Evolutionary conservation across 2,888 invertebrate species (phyloP), one percentile per base, ranked within the genome.

Genomic region (Dyspetes luteomarginatus): DNA sequence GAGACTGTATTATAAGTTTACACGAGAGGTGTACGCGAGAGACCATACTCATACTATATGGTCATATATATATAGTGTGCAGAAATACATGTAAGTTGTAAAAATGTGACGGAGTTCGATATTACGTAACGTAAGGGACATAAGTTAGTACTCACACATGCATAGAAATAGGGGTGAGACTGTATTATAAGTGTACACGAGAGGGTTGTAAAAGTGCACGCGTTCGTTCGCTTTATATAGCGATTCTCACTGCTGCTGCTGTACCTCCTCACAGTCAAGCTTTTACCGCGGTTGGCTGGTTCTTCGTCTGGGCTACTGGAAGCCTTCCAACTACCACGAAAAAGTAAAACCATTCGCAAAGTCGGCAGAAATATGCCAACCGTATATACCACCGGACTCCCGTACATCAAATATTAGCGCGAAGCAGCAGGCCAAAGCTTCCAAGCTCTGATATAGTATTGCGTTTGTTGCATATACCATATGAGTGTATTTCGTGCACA

Each of bases 291-390:
- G 67, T 58, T 60, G 60, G 64, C 62, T 36, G 24, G 72, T 24
- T 41, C 26, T 50, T 48, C 56, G 62, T 68, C 71, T 55, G 69
- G 71, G 68, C 65, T 77, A 85, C 87, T 89, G 90, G 90, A 89
- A 89, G 84, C 85, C 85, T 87, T 90, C 90, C 90, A 90, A 89
- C 88, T 86, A 85, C 85, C 84, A 88, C 85, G 87, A 89, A 89
- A 88, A 89, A 89, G 85, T 87, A 86, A 88, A 89, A 88, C 84
- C 87, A 84, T 88, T 87, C 85, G 87, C 86, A 88, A 89, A 89
- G 87, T 89, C 88, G 89, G 87, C 88, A 90, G 88, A 90, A 89
- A 90, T 89, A 90, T 90, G 88, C 88, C 86, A 85, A 86, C 85
- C 84, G 85, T 87, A 86, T n/a, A n/a, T 85, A 87, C 81, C 56